phyloP scores from a whole-genome alignment of 2,113 vertebrate species.

The Petromus typicus region DNA sequence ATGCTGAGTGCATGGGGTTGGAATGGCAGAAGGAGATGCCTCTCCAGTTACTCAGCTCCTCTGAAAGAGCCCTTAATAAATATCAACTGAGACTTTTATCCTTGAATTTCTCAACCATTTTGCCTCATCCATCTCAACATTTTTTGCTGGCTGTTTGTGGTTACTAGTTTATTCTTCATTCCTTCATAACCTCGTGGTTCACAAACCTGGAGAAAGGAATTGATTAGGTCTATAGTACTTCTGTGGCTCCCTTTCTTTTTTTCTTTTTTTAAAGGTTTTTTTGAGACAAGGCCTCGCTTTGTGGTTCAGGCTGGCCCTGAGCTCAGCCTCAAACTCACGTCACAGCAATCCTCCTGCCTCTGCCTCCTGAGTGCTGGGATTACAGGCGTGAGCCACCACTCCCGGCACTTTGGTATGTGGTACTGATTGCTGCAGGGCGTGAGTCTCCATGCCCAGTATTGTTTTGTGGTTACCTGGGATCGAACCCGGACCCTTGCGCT shows the following conservation, averaged over 20 bases:
- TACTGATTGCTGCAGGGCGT: no score
- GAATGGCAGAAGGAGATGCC: not conserved
- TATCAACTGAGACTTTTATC: not conserved
- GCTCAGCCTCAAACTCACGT: no score
- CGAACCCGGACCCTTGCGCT: no score
- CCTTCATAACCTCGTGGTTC: not conserved
- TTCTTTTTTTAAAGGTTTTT: no score
- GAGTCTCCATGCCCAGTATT: no score
- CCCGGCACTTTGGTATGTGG: no score
- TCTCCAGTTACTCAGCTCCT: not conserved
- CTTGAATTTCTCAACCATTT: not conserved
- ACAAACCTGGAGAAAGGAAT: not conserved
- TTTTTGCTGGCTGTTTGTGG: not conserved
- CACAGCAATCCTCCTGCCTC: no score
- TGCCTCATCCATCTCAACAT: not conserved
- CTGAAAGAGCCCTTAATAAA: not conserved
- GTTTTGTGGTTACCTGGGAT: no score
- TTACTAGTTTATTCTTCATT: not conserved
- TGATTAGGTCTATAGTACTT: not conserved
- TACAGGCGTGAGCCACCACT: no score
- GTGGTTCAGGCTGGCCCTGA: no score
- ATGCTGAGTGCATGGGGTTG: not conserved
- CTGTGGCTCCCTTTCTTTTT: not conserved
- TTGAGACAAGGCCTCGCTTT: no score
- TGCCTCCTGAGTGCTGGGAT: no score